These are phyloP conservation scores for Pelecanoides urinatrix DNA, from an alignment of 2,113 vertebrate species.

Conservation along the genomic window DNA sequence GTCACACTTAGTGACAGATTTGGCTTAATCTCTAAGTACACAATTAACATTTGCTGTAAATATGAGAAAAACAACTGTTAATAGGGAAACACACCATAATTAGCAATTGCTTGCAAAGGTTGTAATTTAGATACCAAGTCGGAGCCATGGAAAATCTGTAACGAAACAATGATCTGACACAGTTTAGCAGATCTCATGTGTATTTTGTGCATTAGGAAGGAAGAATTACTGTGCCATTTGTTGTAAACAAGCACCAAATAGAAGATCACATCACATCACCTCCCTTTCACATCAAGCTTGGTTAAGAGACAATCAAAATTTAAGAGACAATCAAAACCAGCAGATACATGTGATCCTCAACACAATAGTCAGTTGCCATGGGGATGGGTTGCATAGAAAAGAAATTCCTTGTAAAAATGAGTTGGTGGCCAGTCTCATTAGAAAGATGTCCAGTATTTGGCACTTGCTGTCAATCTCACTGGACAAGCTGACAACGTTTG, in stretches of 20 bases:
- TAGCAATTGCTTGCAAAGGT: neutral
- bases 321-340: neutral
- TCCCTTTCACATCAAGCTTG: neutral
- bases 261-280: neutral
- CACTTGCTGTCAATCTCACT: neutral
- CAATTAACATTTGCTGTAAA: neutral
- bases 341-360: neutral
- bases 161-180: neutral
- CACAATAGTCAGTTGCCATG: neutral
- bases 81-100: neutral
- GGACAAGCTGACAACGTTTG: neutral
- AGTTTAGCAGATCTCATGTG: neutral
- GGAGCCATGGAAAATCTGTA: neutral
- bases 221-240: neutral
- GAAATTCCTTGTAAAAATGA: neutral
- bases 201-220: neutral
- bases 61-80: neutral
- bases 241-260: fast-evolving
- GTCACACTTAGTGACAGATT: neutral
- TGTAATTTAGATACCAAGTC: neutral
- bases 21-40: neutral
- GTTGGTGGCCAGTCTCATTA: neutral
- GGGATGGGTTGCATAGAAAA: neutral
- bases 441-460: neutral
- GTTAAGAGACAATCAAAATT: neutral